Base-by-base conservation (phyloP, 1,140 invertebrate genomes). In the Eufriesea mexicana region DNA sequence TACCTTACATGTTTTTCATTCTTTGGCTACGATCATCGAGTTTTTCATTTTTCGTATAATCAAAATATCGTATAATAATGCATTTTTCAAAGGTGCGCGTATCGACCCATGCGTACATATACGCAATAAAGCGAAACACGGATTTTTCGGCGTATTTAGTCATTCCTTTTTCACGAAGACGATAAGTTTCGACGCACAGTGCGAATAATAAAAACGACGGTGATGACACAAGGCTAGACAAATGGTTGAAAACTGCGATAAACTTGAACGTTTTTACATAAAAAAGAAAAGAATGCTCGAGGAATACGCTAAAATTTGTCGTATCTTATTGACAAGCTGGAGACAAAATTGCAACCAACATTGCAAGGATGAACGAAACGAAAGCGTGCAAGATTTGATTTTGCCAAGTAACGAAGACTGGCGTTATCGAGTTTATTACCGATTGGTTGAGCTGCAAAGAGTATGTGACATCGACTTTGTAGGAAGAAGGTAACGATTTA, bases 331-430 rank as follows among this genome's bases (percentile, higher is more conserved):
- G 0, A 74, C 90, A 16, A 90, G 85, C 12, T 91, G 88, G 77
- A 87, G 76, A 49, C 66, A 85, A 18, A 86, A 61, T 16, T 64
- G 74, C 2, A 70, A 76, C 20, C 57, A 84, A 28, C 42, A 73
- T 18, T 79, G 81, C 12, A 83, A 90, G 0, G 84, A 91, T 7
- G 76, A 87, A 64, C 42, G 71, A 16, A 59, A 75, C 2, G 72
- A 59, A 10, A 89, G 90, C 68, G 55, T 92, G 6, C 92, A 94
- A 18, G 91, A 94, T 23, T 91, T 95, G 12, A 92, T 94, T 72
- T 92, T 97, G 42, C 97, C 97, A 23, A 97, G 97, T 88, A 96
- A 97, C 86, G 95, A 95, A 85, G 95, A 96, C 23, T 97, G 96
- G 96, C 94, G 96, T 76, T 95, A 96, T 20, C 95, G 96, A 84